Evolutionary conservation across 1,140 invertebrate species (phyloP), one percentile per base, ranked within the genome.

Genomic region (Papilio polyxenes): DNA sequence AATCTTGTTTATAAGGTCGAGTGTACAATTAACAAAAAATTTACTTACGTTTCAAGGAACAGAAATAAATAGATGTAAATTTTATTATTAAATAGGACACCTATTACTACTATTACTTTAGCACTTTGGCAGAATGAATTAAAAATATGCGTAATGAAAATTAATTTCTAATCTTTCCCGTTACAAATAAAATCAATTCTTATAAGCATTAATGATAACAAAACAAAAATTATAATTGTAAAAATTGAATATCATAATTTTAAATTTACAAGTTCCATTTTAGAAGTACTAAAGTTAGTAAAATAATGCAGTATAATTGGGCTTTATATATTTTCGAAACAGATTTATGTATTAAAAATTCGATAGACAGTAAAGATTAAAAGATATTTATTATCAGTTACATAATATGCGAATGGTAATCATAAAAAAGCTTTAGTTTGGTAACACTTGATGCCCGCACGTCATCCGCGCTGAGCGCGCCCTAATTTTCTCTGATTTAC

Each of bases 401-500:
- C 31, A 31, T 40, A 20, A 59, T 59, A 37, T 37, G 0, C 37
- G 5, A 72, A 37, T 40, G n/a, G n/a, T n/a, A n/a, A n/a, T n/a
- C n/a, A n/a, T n/a, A n/a, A 72, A 77, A 77, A 77, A 75, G 8
- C 17, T 37, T 81, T 75, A 31, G 48, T 75, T 23, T 44, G 40
- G n/a, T 75, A n/a, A 59, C 53, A 37, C 49, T 53, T 72, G 75
- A 49, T 62, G 37, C 49, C 56, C 44, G 76, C 82, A 77, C 82
- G 80, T 81, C 78, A 69, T 56, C 62, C 69, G 77, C 65, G 84
- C 75, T 81, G 83, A 37, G 84, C 82, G 77, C 81, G 88, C 76
- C 89, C 89, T 81, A 92, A 87, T 90, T 90, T 90, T 85, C 74
- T 72, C 44, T 90, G 88, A 90, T 92, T 91, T 90, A 90, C 83